Conservation (phyloP, 2,888 invertebrate species). For the Taenaris catops region DNA sequence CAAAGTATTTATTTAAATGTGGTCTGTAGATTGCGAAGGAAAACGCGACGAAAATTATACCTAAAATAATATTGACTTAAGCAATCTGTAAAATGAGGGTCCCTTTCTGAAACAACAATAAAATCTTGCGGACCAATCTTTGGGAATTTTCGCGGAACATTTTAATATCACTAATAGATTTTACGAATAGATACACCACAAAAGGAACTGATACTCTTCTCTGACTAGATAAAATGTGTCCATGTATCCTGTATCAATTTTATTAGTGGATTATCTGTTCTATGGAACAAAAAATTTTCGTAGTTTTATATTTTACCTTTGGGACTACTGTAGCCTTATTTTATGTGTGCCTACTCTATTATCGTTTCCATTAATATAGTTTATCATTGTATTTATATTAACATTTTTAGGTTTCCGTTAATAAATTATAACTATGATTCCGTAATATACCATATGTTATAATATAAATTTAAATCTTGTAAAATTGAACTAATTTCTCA, state of each 20-base stretch:
- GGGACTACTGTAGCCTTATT: too few species aligned
- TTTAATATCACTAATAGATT: constrained; percentile 72
- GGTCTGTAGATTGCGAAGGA: constrained; percentile 20
- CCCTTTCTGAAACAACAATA: constrained; percentile 35
- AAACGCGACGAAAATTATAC: constrained; percentile 28
- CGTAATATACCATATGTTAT: too few species aligned
- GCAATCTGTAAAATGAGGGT: constrained; percentile 33
- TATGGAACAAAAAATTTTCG: neutral
- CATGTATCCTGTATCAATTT: constrained; percentile 3
- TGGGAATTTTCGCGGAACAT: constrained; percentile 40
- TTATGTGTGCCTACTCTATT: too few species aligned
- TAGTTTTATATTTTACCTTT: too few species aligned
- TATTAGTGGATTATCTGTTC: constrained; percentile 3
- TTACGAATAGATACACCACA: constrained; percentile 62
- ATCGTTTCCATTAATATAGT: too few species aligned
- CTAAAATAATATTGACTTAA: constrained; percentile 35
- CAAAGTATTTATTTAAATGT: constrained; percentile 25
- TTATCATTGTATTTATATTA: too few species aligned
- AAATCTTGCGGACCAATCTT: constrained; percentile 40
- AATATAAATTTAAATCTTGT: too few species aligned
- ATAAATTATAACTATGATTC: too few species aligned
- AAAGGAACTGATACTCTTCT: constrained; percentile 49
- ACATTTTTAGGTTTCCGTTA: too few species aligned
- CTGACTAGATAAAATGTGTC: constrained; percentile 62
- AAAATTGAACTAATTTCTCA: too few species aligned